A percentile compares a stretch with the other conserved stretches of the same genome.
These are phyloP conservation scores for Lymantria dispar DNA, from an alignment of 2,888 invertebrate genomes.

Conservation along the genomic window DNA sequence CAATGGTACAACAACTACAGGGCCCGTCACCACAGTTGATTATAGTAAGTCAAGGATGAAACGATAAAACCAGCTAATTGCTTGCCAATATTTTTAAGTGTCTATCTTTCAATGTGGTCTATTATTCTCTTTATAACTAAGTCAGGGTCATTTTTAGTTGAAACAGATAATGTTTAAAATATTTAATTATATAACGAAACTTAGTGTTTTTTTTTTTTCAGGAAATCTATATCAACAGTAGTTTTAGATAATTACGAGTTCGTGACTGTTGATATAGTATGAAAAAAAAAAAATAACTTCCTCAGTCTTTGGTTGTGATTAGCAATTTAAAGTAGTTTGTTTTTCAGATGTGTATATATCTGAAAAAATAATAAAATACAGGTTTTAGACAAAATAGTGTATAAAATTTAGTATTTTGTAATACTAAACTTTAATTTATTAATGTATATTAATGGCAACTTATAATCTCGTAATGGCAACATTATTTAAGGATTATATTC, in stretches of 20 bases:
- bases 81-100: slow-evolving; percentile 16
- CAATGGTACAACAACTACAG: slow-evolving; percentile 51
- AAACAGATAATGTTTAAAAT: not conserved
- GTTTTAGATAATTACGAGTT: too few species aligned
- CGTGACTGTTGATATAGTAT: not conserved
- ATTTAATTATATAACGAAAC: not conserved
- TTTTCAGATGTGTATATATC: not conserved
- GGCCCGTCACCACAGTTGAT: slow-evolving; percentile 79
- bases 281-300: not conserved
- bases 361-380: too few species aligned
- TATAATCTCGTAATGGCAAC: too few species aligned
- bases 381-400: too few species aligned
- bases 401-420: too few species aligned
- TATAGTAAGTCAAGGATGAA: slow-evolving; percentile 67
- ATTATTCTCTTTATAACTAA: slow-evolving; percentile 27
- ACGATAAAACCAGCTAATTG: slow-evolving; percentile 14
- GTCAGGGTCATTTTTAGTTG: not conserved
- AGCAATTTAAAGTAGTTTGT: not conserved
- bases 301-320: not conserved
- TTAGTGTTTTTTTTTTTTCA: not conserved
- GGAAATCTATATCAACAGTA: not conserved
- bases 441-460: too few species aligned
- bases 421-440: too few species aligned
- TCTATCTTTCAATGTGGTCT: slow-evolving; percentile 20
- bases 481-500: too few species aligned